Percentiles rank a stretch among this genome's conserved stretches.
These are phyloP conservation scores for Indri indri DNA, from an alignment of 2,113 vertebrate genomes.

Conservation along the genomic window DNA sequence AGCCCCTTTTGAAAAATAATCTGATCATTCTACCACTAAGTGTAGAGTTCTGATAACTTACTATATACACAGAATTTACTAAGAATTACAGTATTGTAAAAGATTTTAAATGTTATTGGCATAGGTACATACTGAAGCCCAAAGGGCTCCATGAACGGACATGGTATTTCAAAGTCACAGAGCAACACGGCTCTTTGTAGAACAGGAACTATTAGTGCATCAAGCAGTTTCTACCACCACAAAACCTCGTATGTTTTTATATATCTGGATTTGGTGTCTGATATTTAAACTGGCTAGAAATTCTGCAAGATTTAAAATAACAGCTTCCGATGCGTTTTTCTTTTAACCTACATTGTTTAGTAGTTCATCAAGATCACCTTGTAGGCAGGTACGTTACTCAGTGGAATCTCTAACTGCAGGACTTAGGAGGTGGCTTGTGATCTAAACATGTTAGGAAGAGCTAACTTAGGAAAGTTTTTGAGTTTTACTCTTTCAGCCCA, in stretches of 20 bases:
- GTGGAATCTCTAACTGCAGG: neutral
- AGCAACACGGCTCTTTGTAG: neutral
- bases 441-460: neutral
- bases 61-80: neutral
- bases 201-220: fast-evolving
- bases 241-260: neutral
- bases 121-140: fast-evolving
- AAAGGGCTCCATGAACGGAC: neutral
- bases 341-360: too few relatives aligned
- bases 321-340: neutral
- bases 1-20: too few relatives aligned
- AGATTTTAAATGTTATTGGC: neutral
- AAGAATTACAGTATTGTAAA: neutral
- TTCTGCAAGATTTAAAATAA: neutral
- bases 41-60: neutral
- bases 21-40: neutral
- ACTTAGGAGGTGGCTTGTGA: fast-evolving
- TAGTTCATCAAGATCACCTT: neutral
- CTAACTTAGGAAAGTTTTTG: too few relatives aligned
- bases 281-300: neutral
- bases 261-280: neutral
- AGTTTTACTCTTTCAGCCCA: neutral
- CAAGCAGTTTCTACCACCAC: neutral
- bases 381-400: fast-evolving
- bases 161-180: fast-evolving